Evolutionary conservation across 1,140 invertebrate genomes (phyloP), one percentile per base, ranked within the genome.

Genomic region (Liolophura sinensis): DNA sequence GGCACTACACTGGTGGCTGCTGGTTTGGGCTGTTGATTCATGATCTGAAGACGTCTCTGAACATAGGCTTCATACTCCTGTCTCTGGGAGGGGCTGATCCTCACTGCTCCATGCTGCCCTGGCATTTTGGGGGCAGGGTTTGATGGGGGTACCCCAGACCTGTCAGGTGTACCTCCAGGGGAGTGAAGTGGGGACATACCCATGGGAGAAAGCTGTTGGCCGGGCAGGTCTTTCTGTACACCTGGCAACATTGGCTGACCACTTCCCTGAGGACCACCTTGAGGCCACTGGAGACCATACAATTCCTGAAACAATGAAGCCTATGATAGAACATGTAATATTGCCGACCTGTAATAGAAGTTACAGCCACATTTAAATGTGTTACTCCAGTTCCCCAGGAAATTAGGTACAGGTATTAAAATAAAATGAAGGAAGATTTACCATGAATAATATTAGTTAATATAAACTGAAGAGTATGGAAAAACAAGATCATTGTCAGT

Each of bases 11-110:
- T 68, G 22, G 74, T 60, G 16, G 71, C 60, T 18, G 62, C 50
- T 47, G 68, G 64, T 62, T 58, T 60, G 24, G 60, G 46, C 63
- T 69, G 67, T 27, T 79, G 77, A n/a, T 70, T 68, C 51, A 73
- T 64, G 65, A 78, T 71, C 14, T 74, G 62, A 18, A 85, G 67
- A 54, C 80, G 67, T 22, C 76, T 72, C 68, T 83, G 81, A 78
- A 84, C 78, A 64, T 83, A 84, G 3, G 72, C 69, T 49, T 84
- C 82, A 69, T 84, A 84, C 57, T 83, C 80, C 69, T 83, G 81
- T 52, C 84, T 66, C 57, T 68, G 73, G 24, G 67, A 67, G 40
- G 72, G 56, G 12, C 72, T 78, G 60, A 78, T 68, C 54, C 73
- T 68, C n/a, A 62, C 74, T 40, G 16, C 64, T 25, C 60, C 72